phyloP scores from a whole-genome alignment of 1,140 invertebrate species.

The Drosophila arizonae region DNA sequence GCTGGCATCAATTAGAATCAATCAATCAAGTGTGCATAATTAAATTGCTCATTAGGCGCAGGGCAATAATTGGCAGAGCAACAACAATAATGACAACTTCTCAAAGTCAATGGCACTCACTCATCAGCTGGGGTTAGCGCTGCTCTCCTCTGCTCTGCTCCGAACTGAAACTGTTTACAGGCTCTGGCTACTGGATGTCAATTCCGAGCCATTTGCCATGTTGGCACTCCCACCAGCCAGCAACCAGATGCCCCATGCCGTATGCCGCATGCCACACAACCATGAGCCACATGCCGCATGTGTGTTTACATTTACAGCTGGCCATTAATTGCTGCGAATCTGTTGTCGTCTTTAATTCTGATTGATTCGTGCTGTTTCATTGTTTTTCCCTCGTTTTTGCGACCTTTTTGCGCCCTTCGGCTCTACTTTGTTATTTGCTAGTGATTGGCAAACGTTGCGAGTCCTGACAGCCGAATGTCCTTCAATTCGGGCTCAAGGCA shows the following conservation, averaged over 20 bases:
- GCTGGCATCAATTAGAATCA: conserved; percentile 61
- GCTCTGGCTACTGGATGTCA: background rate
- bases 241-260: background rate
- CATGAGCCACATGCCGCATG: conserved; percentile 6
- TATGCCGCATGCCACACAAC: background rate
- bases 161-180: conserved; percentile 2
- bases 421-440: background rate
- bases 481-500: conserved; percentile 2
- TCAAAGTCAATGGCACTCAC: conserved; percentile 30
- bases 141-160: no score
- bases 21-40: conserved; percentile 74
- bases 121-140: conserved; percentile 12
- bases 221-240: background rate
- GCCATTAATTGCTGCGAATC: conserved; percentile 45
- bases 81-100: conserved; percentile 29
- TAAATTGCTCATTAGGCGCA: conserved; percentile 67
- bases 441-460: conserved; percentile 1
- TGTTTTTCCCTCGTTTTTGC: conserved; percentile 16
- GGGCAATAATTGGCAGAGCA: conserved; percentile 2
- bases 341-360: conserved; percentile 29
- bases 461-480: conserved; percentile 8
- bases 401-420: background rate
- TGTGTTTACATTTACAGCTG: conserved; percentile 38
- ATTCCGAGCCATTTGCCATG: background rate
- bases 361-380: conserved; percentile 37